Evolutionary conservation across 2,797 vertebrate genomes (phyloP).

Genomic region (Lepus oiostolus): DNA sequence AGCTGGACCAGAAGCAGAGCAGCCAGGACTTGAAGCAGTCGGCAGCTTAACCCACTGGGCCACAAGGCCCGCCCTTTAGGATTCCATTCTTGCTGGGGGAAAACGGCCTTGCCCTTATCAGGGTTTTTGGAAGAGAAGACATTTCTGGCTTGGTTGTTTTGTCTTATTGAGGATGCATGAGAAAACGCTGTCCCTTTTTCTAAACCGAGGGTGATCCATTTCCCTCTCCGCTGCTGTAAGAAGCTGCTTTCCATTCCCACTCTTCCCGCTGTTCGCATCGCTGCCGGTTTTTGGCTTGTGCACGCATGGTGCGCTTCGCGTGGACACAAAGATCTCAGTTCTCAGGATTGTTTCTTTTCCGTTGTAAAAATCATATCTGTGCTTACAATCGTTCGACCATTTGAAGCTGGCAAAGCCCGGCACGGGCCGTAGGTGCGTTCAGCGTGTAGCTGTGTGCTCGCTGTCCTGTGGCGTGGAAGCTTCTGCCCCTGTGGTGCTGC

Average conservation of each 20-base stretch:
- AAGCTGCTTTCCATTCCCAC: not conserved
- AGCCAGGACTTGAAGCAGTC: too few relatives aligned
- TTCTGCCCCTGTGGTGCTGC: not conserved
- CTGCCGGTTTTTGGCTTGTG: too few relatives aligned
- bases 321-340: not conserved
- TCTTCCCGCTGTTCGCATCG: not conserved
- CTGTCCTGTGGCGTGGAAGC: not conserved
- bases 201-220: not conserved
- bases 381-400: not conserved
- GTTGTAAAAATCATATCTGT: conserved; percentile 18
- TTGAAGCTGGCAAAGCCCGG: not conserved
- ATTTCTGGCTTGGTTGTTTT: not conserved
- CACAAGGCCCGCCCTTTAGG: not conserved
- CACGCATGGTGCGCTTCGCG: not conserved
- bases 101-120: not conserved
- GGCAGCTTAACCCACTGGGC: too few relatives aligned
- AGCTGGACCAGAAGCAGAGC: too few relatives aligned
- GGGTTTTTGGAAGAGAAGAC: not conserved
- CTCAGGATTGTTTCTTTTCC: not conserved
- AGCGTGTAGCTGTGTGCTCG: not conserved
- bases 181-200: not conserved
- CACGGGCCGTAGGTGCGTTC: not conserved
- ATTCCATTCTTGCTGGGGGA: not conserved
- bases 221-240: not conserved
- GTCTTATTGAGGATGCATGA: not conserved